phyloP scores from a whole-genome alignment of 2,113 vertebrate genomes.

The Vicugna pacos region DNA sequence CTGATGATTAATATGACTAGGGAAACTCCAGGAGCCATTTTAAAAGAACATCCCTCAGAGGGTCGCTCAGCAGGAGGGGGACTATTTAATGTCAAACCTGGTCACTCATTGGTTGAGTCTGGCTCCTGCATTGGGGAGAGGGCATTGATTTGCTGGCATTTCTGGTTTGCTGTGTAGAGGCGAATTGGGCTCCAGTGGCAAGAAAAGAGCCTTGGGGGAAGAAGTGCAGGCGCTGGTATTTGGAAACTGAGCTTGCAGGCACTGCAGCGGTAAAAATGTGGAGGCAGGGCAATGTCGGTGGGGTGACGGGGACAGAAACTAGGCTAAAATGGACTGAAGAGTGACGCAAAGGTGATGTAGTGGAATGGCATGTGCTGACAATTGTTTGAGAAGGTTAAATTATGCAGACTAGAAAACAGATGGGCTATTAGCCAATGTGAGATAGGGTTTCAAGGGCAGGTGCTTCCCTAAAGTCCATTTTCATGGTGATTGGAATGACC shows the following conservation, averaged over 20 bases:
- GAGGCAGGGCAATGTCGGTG: neutral
- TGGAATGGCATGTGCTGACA: neutral
- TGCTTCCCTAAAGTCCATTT: neutral
- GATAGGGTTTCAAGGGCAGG: neutral
- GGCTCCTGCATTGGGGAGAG: neutral
- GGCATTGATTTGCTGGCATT: neutral
- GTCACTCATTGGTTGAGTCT: too few relatives aligned
- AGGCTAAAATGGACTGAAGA: neutral
- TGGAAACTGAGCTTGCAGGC: neutral
- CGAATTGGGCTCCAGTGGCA: neutral
- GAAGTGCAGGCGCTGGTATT: neutral
- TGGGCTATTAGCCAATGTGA: too few relatives aligned
- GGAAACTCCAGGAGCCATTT: neutral
- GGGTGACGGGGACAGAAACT: neutral
- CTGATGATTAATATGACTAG: neutral
- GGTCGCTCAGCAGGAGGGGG: rapidly evolving
- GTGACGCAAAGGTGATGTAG: neutral
- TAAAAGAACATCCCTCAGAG: neutral
- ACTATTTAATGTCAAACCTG: neutral
- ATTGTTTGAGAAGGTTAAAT: neutral
- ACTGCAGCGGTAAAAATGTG: neutral
- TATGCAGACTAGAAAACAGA: too few relatives aligned
- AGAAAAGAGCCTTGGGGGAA: neutral
- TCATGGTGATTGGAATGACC: neutral
- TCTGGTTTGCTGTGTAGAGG: neutral